Percentiles rank a stretch among this genome's conserved stretches.
Conservation (phyloP, 2,888 invertebrate species). For the Trichopoda pennipes region DNA sequence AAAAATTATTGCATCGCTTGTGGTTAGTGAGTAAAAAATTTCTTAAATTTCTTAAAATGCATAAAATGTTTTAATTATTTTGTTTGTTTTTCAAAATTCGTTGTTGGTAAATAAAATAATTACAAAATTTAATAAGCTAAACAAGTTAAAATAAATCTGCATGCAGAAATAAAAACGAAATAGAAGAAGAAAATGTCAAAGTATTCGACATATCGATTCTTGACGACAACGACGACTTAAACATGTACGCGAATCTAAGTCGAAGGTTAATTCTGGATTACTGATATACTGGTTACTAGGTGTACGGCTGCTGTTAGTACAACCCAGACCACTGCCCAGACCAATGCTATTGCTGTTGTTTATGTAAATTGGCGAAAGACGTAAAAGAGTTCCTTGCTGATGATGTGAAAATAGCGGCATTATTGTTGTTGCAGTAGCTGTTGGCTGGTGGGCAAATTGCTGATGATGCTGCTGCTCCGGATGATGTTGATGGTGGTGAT, state of each 20-base stretch:
- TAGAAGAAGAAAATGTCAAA: slow-evolving; percentile 55
- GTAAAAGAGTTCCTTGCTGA: slow-evolving; percentile 68
- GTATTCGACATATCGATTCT: slow-evolving; percentile 68
- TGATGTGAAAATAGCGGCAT: slow-evolving; percentile 64
- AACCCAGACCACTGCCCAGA: slow-evolving; percentile 32
- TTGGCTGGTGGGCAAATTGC: slow-evolving; percentile 55
- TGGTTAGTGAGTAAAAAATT: no score
- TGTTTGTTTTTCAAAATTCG: no score
- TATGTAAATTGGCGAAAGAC: slow-evolving; percentile 67
- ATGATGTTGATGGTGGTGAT: slow-evolving; percentile 35
- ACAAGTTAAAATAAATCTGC: neutral
- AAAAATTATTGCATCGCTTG: no score
- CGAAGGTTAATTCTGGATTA: slow-evolving; percentile 71
- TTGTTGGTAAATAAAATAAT: neutral
- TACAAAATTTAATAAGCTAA: neutral
- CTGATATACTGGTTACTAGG: slow-evolving; percentile 71
- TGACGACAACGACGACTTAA: slow-evolving; percentile 71
- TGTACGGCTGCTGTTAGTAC: slow-evolving; percentile 63
- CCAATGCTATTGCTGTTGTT: slow-evolving; percentile 50
- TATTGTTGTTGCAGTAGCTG: slow-evolving; percentile 61
- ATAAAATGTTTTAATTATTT: no score
- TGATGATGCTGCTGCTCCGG: slow-evolving; percentile 50
- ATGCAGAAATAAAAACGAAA: no score
- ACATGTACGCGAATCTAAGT: slow-evolving; percentile 71
- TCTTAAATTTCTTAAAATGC: no score